These are phyloP conservation scores for Miichthys miiuy DNA, from an alignment of 2,797 vertebrate species.

Conservation along the genomic window DNA sequence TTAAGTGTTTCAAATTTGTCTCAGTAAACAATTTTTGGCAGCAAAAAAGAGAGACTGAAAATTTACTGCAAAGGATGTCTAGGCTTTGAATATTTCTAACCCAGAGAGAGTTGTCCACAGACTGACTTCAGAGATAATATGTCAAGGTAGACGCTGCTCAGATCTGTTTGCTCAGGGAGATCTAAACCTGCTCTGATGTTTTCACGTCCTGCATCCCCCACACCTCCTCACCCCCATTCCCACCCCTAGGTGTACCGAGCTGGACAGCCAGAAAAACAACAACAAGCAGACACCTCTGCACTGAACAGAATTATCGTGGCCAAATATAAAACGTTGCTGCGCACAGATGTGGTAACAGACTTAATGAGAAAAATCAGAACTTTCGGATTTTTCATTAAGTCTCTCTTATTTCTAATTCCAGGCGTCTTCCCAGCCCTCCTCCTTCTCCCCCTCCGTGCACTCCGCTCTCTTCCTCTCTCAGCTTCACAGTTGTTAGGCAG, in stretches of 20 bases:
- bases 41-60: constrained; percentile 18
- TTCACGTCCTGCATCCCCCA: constrained; percentile 4
- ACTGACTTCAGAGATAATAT: constrained; percentile 54
- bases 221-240: neutral
- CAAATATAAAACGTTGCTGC: constrained; percentile 25
- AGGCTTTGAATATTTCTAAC: constrained; percentile 52
- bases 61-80: constrained; percentile 36
- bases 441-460: neutral
- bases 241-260: neutral
- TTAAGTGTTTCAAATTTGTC: constrained; percentile 25
- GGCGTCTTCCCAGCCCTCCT: neutral
- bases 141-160: constrained; percentile 58
- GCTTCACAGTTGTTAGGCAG: constrained; percentile 65
- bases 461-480: constrained; percentile 24
- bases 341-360: neutral
- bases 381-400: constrained; percentile 28
- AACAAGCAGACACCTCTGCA: constrained; percentile 12
- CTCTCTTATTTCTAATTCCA: neutral
- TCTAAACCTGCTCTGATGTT: constrained; percentile 64
- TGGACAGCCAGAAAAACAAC: constrained; percentile 17
- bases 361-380: constrained; percentile 41
- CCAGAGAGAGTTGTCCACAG: constrained; percentile 40
- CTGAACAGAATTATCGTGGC: constrained; percentile 19
- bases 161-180: constrained; percentile 50
- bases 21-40: constrained; percentile 45